A percentile compares a stretch with the other conserved stretches of the same genome.
These are phyloP conservation scores for Drosophila sucinea DNA, from an alignment of 1,140 invertebrate genomes.

Conservation along the genomic window DNA sequence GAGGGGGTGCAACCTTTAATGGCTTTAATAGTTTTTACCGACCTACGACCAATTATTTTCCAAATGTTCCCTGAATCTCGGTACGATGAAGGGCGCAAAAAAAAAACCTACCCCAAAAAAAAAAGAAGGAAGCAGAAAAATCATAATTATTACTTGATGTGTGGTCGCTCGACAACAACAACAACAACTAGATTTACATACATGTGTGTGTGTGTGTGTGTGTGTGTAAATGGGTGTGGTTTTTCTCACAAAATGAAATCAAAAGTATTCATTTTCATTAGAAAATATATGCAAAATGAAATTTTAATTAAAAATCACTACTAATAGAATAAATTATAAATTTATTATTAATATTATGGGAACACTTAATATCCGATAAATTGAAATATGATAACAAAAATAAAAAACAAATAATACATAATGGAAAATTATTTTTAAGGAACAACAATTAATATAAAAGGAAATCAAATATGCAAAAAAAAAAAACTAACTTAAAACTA, in stretches of 20 bases:
- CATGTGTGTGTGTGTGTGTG: neutral
- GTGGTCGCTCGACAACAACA: conserved; percentile 33
- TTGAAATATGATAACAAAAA: too few relatives aligned
- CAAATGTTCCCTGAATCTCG: neutral
- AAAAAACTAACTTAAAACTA: too few relatives aligned
- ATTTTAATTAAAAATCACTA: too few relatives aligned
- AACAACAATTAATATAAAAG: too few relatives aligned
- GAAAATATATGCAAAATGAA: too few relatives aligned
- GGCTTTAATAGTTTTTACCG: conserved; percentile 50
- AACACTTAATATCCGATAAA: too few relatives aligned
- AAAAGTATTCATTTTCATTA: conserved; percentile 2
- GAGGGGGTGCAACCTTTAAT: conserved; percentile 55
- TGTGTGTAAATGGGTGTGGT: neutral
- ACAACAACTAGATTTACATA: too few relatives aligned
- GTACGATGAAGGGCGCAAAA: neutral
- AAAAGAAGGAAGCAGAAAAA: neutral
- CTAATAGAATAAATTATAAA: too few relatives aligned
- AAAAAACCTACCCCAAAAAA: conserved; percentile 55
- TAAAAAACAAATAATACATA: too few relatives aligned
- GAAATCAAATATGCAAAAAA: too few relatives aligned
- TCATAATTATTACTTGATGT: conserved; percentile 61
- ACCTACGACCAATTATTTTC: conserved; percentile 42
- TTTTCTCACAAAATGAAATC: conserved; percentile 6
- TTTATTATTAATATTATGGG: too few relatives aligned
- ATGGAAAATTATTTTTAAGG: too few relatives aligned